Conservation (phyloP, 64 coral and sea anemone species). For the Porites australiensis region DNA sequence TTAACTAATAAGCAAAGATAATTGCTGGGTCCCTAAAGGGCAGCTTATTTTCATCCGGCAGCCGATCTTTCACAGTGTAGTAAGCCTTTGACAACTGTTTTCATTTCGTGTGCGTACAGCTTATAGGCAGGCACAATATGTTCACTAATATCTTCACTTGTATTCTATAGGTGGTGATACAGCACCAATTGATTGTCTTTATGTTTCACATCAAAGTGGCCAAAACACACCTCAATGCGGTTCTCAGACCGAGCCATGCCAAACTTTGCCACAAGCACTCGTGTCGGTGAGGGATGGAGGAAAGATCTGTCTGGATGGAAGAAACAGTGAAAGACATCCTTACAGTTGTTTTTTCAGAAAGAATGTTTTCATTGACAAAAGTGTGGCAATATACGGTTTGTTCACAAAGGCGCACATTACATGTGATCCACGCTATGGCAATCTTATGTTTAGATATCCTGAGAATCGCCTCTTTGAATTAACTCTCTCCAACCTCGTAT, state of each 20-base stretch:
- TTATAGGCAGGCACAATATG: too few relatives aligned
- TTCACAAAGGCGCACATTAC: background rate
- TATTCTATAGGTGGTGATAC: too few relatives aligned
- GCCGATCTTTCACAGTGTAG: too few relatives aligned
- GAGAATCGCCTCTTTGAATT: background rate
- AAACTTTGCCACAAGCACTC: background rate
- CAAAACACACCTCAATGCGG: background rate
- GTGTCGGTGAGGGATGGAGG: background rate
- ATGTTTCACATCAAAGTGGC: background rate
- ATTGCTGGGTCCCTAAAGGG: too few relatives aligned
- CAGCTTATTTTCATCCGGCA: too few relatives aligned
- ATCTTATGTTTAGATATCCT: background rate
- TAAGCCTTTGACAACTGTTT: too few relatives aligned
- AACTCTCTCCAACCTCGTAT: background rate
- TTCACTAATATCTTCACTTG: too few relatives aligned
- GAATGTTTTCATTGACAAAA: background rate
- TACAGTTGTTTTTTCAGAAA: background rate
- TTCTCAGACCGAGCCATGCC: background rate
- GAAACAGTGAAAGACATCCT: background rate
- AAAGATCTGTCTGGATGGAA: slow-evolving; percentile 10
- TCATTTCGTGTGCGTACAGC: too few relatives aligned
- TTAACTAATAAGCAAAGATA: too few relatives aligned
- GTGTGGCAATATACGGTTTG: background rate
- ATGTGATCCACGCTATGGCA: background rate
- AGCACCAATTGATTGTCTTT: background rate